Evolutionary conservation across 2,113 vertebrate species (phyloP).

Genomic region (Tachysurus fulvidraco): DNA sequence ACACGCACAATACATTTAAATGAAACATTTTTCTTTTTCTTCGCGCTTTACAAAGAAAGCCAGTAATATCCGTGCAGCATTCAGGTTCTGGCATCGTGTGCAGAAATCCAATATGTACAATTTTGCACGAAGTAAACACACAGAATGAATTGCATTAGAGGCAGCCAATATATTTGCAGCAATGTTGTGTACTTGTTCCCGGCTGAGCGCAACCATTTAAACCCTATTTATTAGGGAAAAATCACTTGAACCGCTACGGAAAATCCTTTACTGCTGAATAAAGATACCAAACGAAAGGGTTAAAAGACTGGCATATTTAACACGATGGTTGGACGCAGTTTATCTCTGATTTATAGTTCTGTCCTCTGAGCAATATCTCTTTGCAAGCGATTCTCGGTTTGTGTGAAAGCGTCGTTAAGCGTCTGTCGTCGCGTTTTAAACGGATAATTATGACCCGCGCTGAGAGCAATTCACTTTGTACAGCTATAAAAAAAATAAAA

Average conservation of each 20-base stretch:
- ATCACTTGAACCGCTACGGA: conserved; percentile 81
- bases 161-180: conserved; percentile 82
- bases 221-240: conserved; percentile 86
- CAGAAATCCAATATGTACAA: conserved; percentile 87
- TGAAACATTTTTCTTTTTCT: conserved; percentile 51
- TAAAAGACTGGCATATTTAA: conserved; percentile 18
- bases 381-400: conserved; percentile 30
- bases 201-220: conserved; percentile 85
- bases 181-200: conserved; percentile 81
- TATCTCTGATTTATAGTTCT: conserved; percentile 23
- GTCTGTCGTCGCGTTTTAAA: conserved; percentile 34
- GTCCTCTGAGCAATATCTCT: conserved; percentile 40
- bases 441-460: conserved; percentile 37
- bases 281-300: conserved; percentile 17
- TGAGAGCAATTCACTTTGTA: conserved; percentile 90
- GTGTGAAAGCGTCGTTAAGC: conserved; percentile 44
- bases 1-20: conserved; percentile 47
- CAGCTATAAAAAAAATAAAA: conserved; percentile 79
- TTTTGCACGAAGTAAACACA: conserved; percentile 86
- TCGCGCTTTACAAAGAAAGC: conserved; percentile 53
- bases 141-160: conserved; percentile 91
- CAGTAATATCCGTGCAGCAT: conserved; percentile 65
- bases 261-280: conserved; percentile 81
- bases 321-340: conserved; percentile 17
- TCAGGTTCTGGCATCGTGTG: conserved; percentile 77